These are phyloP conservation scores for Leucoma salicis DNA, from an alignment of 2,888 invertebrate species.

Conservation along the genomic window DNA sequence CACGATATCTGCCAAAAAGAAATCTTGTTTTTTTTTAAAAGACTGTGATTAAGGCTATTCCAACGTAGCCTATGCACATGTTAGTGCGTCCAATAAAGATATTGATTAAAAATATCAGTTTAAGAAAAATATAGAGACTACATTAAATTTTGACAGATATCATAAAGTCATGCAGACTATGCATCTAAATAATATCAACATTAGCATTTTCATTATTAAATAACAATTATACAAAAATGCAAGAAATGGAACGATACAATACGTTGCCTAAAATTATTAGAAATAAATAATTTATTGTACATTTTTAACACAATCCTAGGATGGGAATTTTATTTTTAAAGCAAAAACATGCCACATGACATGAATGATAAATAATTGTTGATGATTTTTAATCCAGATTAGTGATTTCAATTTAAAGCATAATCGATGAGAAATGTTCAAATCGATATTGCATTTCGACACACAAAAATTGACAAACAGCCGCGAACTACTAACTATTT, in stretches of 20 bases:
- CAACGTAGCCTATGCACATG: background rate
- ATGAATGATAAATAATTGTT: too few species aligned
- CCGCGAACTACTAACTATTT: too few species aligned
- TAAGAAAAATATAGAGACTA: too few species aligned
- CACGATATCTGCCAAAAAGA: conserved; percentile 38
- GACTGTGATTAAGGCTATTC: background rate
- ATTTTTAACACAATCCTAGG: conserved; percentile 74
- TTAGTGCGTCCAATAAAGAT: background rate
- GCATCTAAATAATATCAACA: conserved; percentile 63
- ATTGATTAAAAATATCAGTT: too few species aligned
- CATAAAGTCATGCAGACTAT: conserved; percentile 23
- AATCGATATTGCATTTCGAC: too few species aligned
- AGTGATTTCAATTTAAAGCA: too few species aligned
- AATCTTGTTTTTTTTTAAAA: background rate
- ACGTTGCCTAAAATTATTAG: conserved; percentile 49
- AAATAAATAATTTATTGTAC: conserved; percentile 67
- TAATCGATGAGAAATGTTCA: too few species aligned
- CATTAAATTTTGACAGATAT: conserved; percentile 18
- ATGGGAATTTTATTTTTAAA: conserved; percentile 43
- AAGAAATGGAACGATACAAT: conserved; percentile 74
- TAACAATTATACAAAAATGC: conserved; percentile 79
- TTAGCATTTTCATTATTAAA: conserved; percentile 64
- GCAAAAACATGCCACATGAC: too few species aligned
- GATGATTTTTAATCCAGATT: too few species aligned
- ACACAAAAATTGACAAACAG: too few species aligned